A percentile compares a stretch with the other conserved stretches of the same genome.
These are phyloP conservation scores for Gadus chalcogrammus DNA, from an alignment of 2,113 vertebrate genomes.

Conservation along the genomic window DNA sequence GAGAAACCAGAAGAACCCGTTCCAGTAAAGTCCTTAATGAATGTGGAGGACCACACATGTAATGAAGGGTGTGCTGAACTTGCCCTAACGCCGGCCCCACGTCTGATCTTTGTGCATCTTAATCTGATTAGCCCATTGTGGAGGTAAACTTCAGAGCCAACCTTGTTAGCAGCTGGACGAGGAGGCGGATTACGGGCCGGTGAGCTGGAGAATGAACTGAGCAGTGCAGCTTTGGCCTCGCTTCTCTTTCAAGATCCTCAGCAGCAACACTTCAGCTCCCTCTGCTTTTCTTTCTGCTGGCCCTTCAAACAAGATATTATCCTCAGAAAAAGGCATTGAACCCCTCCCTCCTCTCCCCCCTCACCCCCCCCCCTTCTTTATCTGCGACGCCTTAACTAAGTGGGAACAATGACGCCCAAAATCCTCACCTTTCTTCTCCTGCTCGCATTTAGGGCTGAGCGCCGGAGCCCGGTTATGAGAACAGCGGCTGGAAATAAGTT, in stretches of 20 bases:
- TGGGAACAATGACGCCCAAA: conserved; percentile 60
- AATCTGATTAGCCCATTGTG: conserved; percentile 99
- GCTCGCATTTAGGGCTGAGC: too few species aligned
- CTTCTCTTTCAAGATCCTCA: conserved; percentile 88
- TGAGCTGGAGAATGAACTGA: conserved; percentile 99
- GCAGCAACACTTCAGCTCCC: conserved; percentile 86
- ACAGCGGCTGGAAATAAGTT: background rate
- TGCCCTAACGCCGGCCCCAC: conserved; percentile 99
- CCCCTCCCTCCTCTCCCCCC: conserved; percentile 32
- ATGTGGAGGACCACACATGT: conserved; percentile 99
- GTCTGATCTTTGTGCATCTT: conserved; percentile 99
- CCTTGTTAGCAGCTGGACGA: conserved; percentile 99
- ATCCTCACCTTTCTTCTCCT: conserved; percentile 54
- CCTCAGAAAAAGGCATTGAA: conserved; percentile 69
- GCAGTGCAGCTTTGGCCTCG: conserved; percentile 98
- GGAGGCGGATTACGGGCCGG: conserved; percentile 94
- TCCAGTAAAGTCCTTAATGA: conserved; percentile 84
- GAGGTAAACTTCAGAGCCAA: conserved; percentile 99
- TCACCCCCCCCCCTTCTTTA: conserved; percentile 50
- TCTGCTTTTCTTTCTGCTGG: conserved; percentile 79
- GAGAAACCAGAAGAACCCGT: conserved; percentile 67
- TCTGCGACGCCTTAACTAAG: conserved; percentile 64
- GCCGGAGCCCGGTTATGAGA: conserved; percentile 33
- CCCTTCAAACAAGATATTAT: conserved; percentile 88
- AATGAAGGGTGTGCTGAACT: conserved; percentile 99